phyloP scores from a whole-genome alignment of 2,797 vertebrate genomes.

The Neostethus bicornis region DNA sequence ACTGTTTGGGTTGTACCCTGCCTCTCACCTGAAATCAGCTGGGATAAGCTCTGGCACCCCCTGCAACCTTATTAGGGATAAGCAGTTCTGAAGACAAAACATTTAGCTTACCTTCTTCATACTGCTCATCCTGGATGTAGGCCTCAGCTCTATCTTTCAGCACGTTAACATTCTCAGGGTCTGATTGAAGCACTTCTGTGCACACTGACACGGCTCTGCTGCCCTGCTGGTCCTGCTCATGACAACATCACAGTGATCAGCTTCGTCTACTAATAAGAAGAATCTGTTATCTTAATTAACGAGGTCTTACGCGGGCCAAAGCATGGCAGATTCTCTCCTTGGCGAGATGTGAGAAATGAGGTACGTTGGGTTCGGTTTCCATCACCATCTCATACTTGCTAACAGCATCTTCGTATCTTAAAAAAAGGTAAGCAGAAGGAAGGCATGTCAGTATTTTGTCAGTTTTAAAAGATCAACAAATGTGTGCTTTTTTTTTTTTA shows the following conservation, averaged over 20 bases:
- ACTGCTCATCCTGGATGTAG: slow-evolving; percentile 90
- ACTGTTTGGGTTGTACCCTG: no score
- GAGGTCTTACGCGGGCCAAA: slow-evolving; percentile 85
- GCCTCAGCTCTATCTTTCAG: slow-evolving; percentile 94
- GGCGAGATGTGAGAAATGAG: slow-evolving; percentile 83
- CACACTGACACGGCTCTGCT: slow-evolving; percentile 86
- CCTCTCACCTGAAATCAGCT: no score
- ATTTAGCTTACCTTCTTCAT: slow-evolving; percentile 89
- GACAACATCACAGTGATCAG: not conserved
- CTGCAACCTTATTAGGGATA: no score
- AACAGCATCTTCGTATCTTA: slow-evolving; percentile 90
- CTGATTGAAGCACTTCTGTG: slow-evolving; percentile 84
- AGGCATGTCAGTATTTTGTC: slow-evolving; percentile 15
- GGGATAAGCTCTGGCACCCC: no score
- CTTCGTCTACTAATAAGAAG: not conserved
- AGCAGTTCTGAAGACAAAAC: no score
- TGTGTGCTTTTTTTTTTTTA: no score
- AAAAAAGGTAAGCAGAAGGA: not conserved
- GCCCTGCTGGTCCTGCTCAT: slow-evolving; percentile 83
- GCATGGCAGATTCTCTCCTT: slow-evolving; percentile 95
- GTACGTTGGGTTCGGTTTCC: slow-evolving; percentile 89
- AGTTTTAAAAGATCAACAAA: no score
- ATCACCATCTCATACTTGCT: slow-evolving; percentile 90
- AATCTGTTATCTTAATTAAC: not conserved
- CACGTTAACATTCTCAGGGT: slow-evolving; percentile 86